Conservation (phyloP, 2,113 vertebrate genomes). For the Miniopterus natalensis region DNA sequence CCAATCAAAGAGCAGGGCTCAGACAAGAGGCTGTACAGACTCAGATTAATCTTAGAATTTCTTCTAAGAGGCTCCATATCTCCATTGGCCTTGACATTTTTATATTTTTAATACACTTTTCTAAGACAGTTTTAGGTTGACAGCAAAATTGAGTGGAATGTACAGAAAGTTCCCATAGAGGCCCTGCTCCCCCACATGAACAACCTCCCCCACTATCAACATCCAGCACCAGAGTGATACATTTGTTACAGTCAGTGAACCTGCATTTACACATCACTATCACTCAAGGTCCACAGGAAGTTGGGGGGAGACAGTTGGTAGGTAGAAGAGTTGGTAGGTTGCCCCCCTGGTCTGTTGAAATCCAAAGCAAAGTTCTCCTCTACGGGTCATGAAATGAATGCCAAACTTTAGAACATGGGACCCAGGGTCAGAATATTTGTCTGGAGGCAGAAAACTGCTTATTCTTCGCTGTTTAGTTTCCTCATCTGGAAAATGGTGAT, state of each 20-base stretch:
- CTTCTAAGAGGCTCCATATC: not conserved
- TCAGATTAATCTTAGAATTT: not conserved
- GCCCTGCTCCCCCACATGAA: not conserved
- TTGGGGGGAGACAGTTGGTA: not conserved
- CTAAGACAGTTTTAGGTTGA: not conserved
- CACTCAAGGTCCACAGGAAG: not conserved
- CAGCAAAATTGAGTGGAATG: not conserved
- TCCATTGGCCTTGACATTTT: not conserved
- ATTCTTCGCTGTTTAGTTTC: not conserved
- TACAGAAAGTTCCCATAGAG: not conserved
- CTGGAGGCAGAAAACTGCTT: not conserved
- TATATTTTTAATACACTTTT: not conserved
- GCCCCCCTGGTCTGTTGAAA: not conserved
- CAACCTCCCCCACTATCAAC: too few species aligned
- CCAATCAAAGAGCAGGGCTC: not conserved
- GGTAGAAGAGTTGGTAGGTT: not conserved
- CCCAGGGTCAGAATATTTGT: not conserved
- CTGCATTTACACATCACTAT: not conserved
- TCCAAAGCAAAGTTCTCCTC: not conserved
- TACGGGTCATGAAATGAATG: not conserved
- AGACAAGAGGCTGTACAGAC: not conserved
- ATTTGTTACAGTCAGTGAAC: not conserved
- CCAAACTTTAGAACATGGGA: not conserved
- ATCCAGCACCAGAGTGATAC: not conserved
- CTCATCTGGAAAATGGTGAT: constrained; percentile 27